Evolutionary conservation across 1,140 invertebrate species (phyloP).

Genomic region (Stegodyphus dumicola): DNA sequence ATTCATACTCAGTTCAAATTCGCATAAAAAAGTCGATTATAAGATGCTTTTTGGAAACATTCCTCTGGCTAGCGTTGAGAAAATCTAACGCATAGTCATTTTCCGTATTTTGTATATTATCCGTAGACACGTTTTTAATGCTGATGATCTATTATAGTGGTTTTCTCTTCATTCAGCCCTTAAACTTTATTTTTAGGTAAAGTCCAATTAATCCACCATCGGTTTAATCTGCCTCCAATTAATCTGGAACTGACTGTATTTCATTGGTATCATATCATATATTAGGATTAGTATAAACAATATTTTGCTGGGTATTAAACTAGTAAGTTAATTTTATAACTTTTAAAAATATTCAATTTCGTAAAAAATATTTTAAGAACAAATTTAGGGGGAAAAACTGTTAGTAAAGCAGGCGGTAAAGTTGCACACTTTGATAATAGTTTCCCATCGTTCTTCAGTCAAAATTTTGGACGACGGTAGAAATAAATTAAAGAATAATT

Average conservation of each 20-base stretch:
- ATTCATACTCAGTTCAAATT: no score
- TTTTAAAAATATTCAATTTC: neutral
- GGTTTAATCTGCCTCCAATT: neutral
- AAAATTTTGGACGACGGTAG: neutral
- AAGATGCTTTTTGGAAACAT: no score
- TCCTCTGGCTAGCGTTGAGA: no score
- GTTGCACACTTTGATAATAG: neutral
- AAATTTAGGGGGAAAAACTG: neutral
- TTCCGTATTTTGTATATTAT: no score
- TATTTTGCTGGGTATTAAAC: neutral
- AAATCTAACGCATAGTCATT: no score
- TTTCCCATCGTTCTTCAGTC: neutral
- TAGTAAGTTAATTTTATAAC: neutral
- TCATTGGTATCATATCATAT: neutral
- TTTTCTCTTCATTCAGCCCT: no score
- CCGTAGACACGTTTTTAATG: no score
- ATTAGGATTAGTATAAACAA: neutral
- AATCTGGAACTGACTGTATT: neutral
- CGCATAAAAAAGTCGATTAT: no score
- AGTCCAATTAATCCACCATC: no score
- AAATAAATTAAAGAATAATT: neutral
- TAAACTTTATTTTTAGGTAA: no score
- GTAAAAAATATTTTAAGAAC: neutral
- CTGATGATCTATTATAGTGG: no score
- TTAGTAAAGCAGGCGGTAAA: neutral